phyloP scores from a whole-genome alignment of 2,888 invertebrate genomes.

The Ormyrus nitidulus region DNA sequence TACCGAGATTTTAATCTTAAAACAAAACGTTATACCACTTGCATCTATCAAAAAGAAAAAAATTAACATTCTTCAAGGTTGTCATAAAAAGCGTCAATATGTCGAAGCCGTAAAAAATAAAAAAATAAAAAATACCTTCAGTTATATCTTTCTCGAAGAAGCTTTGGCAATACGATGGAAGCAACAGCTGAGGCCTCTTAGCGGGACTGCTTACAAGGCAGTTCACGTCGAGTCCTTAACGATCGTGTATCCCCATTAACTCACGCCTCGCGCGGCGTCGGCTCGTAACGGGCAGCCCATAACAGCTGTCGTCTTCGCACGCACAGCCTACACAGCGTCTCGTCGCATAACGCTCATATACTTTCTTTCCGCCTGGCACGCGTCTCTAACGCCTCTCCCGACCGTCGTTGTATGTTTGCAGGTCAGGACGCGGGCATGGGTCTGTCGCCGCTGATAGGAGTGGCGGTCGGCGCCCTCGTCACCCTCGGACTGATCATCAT shows the following conservation, averaged over 20 bases:
- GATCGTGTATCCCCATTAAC: background rate
- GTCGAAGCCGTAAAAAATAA: no score
- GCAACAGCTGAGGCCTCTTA: constrained; percentile 5
- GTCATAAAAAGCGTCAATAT: no score
- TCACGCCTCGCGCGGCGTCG: background rate
- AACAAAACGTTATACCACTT: no score
- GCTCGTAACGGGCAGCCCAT: background rate
- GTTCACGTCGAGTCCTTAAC: background rate
- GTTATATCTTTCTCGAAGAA: background rate
- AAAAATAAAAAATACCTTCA: no score
- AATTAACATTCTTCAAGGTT: no score
- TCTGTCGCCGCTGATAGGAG: constrained; percentile 78
- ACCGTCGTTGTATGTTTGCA: constrained; percentile 63
- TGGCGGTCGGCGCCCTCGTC: constrained; percentile 77
- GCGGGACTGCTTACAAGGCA: background rate
- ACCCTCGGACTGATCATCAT: constrained; percentile 77
- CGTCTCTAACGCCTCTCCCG: background rate
- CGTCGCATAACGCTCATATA: no score
- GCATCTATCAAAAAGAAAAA: no score
- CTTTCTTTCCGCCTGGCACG: no score
- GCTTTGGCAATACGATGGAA: background rate
- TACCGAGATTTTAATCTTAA: no score
- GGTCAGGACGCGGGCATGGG: constrained; percentile 78
- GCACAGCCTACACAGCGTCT: background rate
- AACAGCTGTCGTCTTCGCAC: background rate